A percentile compares a stretch with the other conserved stretches of the same genome.
phyloP scores from a whole-genome alignment of 2,888 invertebrate species.

The Stenodema calcarata region DNA sequence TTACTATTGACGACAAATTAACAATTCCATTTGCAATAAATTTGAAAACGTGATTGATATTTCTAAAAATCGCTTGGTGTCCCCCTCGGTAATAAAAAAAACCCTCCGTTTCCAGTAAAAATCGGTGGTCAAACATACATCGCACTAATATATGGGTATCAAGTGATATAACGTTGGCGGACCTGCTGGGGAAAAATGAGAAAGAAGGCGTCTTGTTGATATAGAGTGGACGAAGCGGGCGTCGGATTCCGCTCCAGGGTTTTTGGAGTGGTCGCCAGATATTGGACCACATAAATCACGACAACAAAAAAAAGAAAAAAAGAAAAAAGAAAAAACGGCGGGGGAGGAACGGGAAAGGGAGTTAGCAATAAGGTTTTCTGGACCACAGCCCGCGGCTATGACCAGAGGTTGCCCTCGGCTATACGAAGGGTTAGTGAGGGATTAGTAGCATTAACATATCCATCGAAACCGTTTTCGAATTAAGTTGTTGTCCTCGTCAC shows the following conservation, averaged over 20 bases:
- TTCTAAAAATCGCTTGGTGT: background rate
- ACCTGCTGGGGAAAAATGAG: background rate
- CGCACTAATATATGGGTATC: slow-evolving; percentile 6
- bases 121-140: background rate
- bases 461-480: background rate
- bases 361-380: slow-evolving; percentile 4
- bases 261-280: slow-evolving; percentile 22
- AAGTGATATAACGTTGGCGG: background rate
- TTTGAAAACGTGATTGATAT: background rate
- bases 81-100: background rate
- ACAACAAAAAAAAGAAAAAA: no score
- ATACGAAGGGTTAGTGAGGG: background rate
- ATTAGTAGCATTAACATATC: background rate
- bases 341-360: background rate
- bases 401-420: background rate
- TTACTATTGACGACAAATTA: no score
- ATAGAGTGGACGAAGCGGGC: background rate
- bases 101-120: background rate
- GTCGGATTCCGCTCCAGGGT: slow-evolving; percentile 14
- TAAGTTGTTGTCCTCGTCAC: background rate
- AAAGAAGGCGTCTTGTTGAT: slow-evolving; percentile 3
- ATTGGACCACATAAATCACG: slow-evolving; percentile 13
- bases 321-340: background rate
- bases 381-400: slow-evolving; percentile 12
- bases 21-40: no score